Evolutionary conservation across 1,140 invertebrate species (phyloP).

Genomic region (Paralvinella palmiformis): DNA sequence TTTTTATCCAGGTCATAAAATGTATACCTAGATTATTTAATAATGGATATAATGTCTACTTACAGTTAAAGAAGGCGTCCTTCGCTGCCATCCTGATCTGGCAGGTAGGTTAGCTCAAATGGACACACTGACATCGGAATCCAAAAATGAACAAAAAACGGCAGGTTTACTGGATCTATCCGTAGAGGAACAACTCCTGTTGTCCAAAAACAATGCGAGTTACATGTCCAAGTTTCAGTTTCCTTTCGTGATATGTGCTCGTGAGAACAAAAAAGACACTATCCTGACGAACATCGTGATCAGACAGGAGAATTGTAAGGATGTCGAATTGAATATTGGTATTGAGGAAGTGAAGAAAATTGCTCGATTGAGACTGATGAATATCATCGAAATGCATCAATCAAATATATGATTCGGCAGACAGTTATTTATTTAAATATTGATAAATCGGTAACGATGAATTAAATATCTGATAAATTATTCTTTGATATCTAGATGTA

Average conservation of each 20-base stretch:
- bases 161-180: constrained; percentile 57
- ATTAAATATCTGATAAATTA: too few relatives aligned
- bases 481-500: too few relatives aligned
- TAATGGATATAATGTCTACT: too few relatives aligned
- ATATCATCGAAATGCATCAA: too few relatives aligned
- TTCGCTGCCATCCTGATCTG: constrained; percentile 55
- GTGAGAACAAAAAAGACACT: constrained; percentile 59
- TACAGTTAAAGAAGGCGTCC: constrained; percentile 25
- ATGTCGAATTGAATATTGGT: constrained; percentile 56
- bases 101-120: constrained; percentile 57
- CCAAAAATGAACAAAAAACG: constrained; percentile 56
- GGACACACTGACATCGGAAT: constrained; percentile 58
- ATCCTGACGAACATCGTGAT: constrained; percentile 57
- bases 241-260: constrained; percentile 65
- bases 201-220: constrained; percentile 54
- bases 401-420: too few relatives aligned
- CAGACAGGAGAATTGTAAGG: constrained; percentile 54
- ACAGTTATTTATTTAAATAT: too few relatives aligned
- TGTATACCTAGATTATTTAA: too few relatives aligned
- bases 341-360: constrained; percentile 68
- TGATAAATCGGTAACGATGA: too few relatives aligned
- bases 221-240: constrained; percentile 65
- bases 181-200: constrained; percentile 51
- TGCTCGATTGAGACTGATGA: constrained; percentile 57
- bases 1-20: too few relatives aligned